Evolutionary conservation across 1,140 invertebrate genomes (phyloP).

Genomic region (Apis cerana): DNA sequence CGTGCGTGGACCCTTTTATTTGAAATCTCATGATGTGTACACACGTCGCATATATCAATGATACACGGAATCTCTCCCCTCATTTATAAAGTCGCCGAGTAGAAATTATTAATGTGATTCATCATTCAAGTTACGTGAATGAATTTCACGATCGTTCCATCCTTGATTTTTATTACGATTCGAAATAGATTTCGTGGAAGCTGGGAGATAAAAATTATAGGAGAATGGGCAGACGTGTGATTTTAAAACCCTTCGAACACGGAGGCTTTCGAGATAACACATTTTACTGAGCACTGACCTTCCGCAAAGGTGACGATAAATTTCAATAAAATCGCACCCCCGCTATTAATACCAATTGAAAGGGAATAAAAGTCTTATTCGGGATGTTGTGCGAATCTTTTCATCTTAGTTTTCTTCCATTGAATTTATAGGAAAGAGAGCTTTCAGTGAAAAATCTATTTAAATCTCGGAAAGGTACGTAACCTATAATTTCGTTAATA

Average conservation of each 20-base stretch:
- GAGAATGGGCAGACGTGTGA: background rate
- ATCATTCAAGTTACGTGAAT: background rate
- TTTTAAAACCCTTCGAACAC: background rate
- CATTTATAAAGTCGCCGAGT: background rate
- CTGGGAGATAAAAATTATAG: constrained; percentile 3
- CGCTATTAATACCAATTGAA: constrained; percentile 24
- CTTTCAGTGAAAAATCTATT: background rate
- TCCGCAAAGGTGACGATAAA: background rate
- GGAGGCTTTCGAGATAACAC: background rate
- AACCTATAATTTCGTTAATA: too few species aligned
- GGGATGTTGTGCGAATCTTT: background rate
- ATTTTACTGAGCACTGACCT: constrained; percentile 5
- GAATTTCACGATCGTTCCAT: background rate
- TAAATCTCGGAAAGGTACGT: background rate
- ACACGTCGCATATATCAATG: background rate
- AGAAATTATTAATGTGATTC: constrained; percentile 10
- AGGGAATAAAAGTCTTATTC: background rate
- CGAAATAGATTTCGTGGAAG: constrained; percentile 4
- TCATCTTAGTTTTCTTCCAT: background rate
- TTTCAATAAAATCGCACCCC: constrained; percentile 11
- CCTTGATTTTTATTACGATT: background rate
- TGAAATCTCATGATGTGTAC: background rate
- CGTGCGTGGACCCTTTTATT: background rate
- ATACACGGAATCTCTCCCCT: background rate
- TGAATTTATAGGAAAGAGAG: background rate